Base-by-base conservation (phyloP, 1,140 invertebrate genomes). In the Zaprionus lachaisei region DNA sequence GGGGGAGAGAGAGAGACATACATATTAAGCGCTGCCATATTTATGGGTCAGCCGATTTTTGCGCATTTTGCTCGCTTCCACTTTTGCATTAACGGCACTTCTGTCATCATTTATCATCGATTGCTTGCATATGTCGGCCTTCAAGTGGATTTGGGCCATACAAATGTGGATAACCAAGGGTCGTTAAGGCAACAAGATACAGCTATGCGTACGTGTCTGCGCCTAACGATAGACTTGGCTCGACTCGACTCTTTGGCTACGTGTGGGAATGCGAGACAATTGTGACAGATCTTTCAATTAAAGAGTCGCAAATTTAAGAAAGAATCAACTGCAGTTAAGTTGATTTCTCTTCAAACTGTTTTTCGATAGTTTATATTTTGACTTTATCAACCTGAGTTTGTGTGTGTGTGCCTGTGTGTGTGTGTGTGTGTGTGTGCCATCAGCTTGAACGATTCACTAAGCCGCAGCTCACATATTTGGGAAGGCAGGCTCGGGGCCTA, bases 31-130 rank as follows among this genome's bases (percentile, higher is more conserved):
- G 65, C 41, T 74, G 20, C 44, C 68, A 63, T 71, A 76, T 87
- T 86, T 82, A 85, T 85, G 76, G 79, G 79, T 75, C 81, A 83
- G 81, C 71, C 77, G 81, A 85, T 78, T 81, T 64, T 60, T 61
- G 47, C 55, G 51, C 51, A 71, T 44, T 28, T 72, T 67, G 15
- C 41, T 79, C 56, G 26, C 26, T 28, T 54, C 55, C 41, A 58
- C 41, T 49, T 72, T 66, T 83, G 64, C 72, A 72, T 83, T 81
- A 74, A 85, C 62, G 65, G 68, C 78, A 77, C 64, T 73, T 80
- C 68, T 66, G 77, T 83, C 82, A 80, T 86, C 83, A 83, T 89
- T 86, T 89, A 86, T 86, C 80, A 86, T 86, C 79, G 82, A 81
- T 86, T 79, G 75, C 70, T 56, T 79, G 77, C 83, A 87, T 87